Base-by-base conservation (phyloP, 2,888 invertebrate species). In the Dryomyza anilis region DNA sequence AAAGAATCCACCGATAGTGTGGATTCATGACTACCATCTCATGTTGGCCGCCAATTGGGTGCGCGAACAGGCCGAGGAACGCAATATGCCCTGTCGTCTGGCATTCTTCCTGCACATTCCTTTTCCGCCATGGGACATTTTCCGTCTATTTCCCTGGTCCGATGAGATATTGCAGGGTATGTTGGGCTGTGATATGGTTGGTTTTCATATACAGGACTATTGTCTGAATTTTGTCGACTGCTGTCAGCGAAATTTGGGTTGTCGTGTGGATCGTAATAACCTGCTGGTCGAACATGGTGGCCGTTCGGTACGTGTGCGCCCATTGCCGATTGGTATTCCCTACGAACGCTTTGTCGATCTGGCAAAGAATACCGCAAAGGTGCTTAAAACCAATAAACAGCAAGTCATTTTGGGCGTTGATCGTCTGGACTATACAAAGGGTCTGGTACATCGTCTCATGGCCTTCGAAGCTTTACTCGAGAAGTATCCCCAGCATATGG, bases 91-190 rank as follows among this genome's bases (percentile, higher is more conserved):
- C 67, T 91, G 90, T 77, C 93, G 94, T 79, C 84, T 96, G 70
- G 95, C 94, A 29, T 96, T 96, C 85, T 96, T 96, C 84, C 86
- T 96, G 67, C 96, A 96, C 84, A 96, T 96, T 76, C 96, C 96
- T 0, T 96, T 96, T 82, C 95, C 95, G 14, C 91, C 95, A 14
- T 96, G 95, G 93, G 96, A 96, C 77, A 94, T 95, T 71, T 95
- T 94, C 82, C 86, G 95, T 67, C 85, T 95, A 58, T 91, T 96
- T 75, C 95, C 95, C 1, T 94, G 95, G 93, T 91, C 93, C n/a
- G 95, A 95, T 82, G 95, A 95, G 84, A 91, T 96, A 63, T 86
- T 96, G 29, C 94, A 95, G 82, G 96, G 96, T 69, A 92, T 96
- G 87, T 86, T 96, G 59, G 92, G 92, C 73, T 94, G 95, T 82